Percentiles rank a stretch among this genome's conserved stretches.
Conservation (phyloP, 92 coral and sea anemone species). For the Diadumene lineata region DNA sequence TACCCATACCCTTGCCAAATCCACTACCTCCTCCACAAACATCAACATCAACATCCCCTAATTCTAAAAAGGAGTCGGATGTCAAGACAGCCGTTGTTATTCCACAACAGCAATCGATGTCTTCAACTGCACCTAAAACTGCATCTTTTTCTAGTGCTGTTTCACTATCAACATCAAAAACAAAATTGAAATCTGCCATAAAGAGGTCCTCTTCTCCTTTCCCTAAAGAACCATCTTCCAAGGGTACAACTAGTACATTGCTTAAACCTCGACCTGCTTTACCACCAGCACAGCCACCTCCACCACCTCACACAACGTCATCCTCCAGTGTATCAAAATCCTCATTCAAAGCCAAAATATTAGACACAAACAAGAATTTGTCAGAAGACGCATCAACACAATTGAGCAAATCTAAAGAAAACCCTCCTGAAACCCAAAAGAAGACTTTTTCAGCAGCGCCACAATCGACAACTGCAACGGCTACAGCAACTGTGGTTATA, state of each 20-base stretch:
- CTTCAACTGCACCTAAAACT: background rate
- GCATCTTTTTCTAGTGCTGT: background rate
- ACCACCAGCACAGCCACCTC: background rate
- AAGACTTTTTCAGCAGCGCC: background rate
- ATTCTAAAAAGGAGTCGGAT: background rate
- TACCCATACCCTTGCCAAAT: constrained; percentile 12
- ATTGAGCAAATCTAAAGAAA: too few species aligned
- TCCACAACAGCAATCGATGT: constrained; percentile 3
- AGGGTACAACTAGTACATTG: background rate
- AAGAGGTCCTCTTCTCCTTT: background rate
- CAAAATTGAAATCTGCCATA: background rate
- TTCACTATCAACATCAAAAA: background rate
- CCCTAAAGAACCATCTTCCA: background rate
- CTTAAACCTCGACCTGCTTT: background rate
- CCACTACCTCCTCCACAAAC: constrained; percentile 11
- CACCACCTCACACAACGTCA: background rate
- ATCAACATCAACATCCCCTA: constrained; percentile 1
- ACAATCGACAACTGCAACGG: background rate
- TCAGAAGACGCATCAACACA: too few species aligned
- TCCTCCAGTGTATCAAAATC: background rate
- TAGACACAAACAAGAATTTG: too few species aligned
- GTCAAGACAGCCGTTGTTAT: background rate
- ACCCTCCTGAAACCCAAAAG: background rate
- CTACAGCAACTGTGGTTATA: background rate
- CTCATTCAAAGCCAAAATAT: background rate